Base-by-base conservation (phyloP, 2,797 vertebrate genomes). In the Gadopsis bispinosus region DNA sequence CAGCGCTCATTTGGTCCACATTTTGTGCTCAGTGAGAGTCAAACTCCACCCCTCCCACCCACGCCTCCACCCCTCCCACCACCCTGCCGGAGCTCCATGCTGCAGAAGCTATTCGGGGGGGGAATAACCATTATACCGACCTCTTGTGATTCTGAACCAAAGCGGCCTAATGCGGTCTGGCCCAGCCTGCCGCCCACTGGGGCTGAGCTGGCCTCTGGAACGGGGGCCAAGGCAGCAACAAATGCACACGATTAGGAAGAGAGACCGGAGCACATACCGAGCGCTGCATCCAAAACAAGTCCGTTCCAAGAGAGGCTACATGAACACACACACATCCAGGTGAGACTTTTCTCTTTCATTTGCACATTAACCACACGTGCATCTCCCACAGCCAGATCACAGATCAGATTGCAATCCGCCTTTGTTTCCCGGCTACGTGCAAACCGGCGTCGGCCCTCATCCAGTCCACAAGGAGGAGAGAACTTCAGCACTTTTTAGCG, bases 151-250 rank as follows among this genome's bases (percentile, higher is more conserved):
- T 50, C 3, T 47, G 16, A 70, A 62, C 11, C 43, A 45, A 65
- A 72, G 35, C 7, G 35, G 35, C 29, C 41, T 53, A 60, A 58
- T 55, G 65, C 37, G 63, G 53, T 70, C 37, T 39, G 54, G 68
- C 17, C 45, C 43, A 0, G 37, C 41, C 59, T 33, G 63, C 29
- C 12, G 39, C 74, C 70, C 51, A 64, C 64, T 31, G 17, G 14
- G 47, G 47, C 65, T 12, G 39, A 5, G 60, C 74, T 13, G 69
- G 45, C 31, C 75, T 26, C 45, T 35, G 62, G 22, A 76, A 37
- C 5, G 22, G 13, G 35, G 35, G 75, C 73, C 77, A 66, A 16
- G 22, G 39, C 56, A 35, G 29, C 67, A 63, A 69, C 64, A 73
- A 55, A 68, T 19, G 41, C 45, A 29, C 69, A 60, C 48, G 43